Percentiles rank a stretch among this genome's conserved stretches.
phyloP scores from a whole-genome alignment of 1,140 invertebrate genomes.

The Dendroctonus ponderosae region DNA sequence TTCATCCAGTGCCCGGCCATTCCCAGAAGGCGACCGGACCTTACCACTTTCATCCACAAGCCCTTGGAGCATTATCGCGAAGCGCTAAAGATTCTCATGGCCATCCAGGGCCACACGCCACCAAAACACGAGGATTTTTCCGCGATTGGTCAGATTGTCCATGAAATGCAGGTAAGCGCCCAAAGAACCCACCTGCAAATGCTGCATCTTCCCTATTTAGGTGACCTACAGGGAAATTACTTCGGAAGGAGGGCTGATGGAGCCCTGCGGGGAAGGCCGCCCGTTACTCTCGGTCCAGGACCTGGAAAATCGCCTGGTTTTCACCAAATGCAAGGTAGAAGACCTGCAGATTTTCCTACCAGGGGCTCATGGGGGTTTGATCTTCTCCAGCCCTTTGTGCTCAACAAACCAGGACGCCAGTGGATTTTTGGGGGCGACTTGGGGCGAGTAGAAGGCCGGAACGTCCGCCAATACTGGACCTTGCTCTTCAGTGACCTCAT shows the following conservation, averaged over 20 bases:
- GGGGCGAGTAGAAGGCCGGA: constrained; percentile 76
- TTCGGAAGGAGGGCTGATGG: constrained; percentile 77
- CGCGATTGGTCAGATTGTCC: constrained; percentile 52
- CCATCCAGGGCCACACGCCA: constrained; percentile 51
- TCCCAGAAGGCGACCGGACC: constrained; percentile 73
- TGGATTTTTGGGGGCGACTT: constrained; percentile 86
- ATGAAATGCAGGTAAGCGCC: constrained; percentile 52
- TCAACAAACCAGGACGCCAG: constrained; percentile 76
- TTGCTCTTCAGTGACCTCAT: constrained; percentile 79
- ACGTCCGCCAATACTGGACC: constrained; percentile 78
- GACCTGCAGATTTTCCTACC: background rate
- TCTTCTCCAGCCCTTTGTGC: constrained; percentile 67
- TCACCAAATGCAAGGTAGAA: constrained; percentile 77
- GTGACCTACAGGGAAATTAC: constrained; percentile 74
- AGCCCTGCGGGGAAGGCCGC: constrained; percentile 74
- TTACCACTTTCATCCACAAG: constrained; percentile 75
- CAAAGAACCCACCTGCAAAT: background rate
- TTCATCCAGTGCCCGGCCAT: constrained; percentile 75
- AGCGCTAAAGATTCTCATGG: constrained; percentile 57
- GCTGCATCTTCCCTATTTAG: constrained; percentile 43
- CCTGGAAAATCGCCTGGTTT: constrained; percentile 78
- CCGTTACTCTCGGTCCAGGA: constrained; percentile 77
- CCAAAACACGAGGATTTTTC: constrained; percentile 52
- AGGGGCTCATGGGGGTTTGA: background rate
- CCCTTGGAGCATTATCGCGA: constrained; percentile 75